phyloP scores from a whole-genome alignment of 30 jellyfish, hydroid and myxozoan species.

The Chrysaora quinquecirrha region DNA sequence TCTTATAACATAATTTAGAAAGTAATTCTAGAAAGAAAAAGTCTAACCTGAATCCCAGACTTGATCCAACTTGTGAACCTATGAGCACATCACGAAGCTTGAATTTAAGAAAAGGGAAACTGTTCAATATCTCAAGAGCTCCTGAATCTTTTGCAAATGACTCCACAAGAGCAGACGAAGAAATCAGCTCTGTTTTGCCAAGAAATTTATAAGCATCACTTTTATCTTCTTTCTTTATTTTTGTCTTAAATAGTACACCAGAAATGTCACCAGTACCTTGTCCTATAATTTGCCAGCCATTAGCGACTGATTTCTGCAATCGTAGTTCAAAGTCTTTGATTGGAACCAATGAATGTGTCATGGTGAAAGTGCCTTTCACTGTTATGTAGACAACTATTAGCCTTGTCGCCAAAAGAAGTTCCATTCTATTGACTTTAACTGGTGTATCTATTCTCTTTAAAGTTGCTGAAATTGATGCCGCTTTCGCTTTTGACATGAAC shows the following conservation, averaged over 20 bases:
- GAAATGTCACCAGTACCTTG: constrained; percentile 52
- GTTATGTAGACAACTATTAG: constrained; percentile 17
- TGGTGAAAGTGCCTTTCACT: constrained; percentile 1
- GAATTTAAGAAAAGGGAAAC: constrained; percentile 30
- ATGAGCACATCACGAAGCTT: constrained; percentile 12
- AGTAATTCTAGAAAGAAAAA: neutral
- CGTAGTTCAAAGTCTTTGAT: constrained; percentile 23
- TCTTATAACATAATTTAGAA: no score
- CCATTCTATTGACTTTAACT: constrained; percentile 20
- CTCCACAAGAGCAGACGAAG: constrained; percentile 13
- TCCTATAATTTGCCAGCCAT: constrained; percentile 40
- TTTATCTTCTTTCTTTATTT: constrained; percentile 2
- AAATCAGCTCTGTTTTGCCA: constrained; percentile 40
- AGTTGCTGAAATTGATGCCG: neutral
- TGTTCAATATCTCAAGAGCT: constrained; percentile 12
- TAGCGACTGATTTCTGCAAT: neutral
- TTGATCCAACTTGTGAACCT: constrained; percentile 16
- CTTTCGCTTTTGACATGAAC: constrained; percentile 41
- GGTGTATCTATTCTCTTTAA: constrained; percentile 5
- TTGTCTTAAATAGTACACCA: constrained; percentile 29
- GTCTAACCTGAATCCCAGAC: constrained; percentile 38
- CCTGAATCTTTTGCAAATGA: constrained; percentile 38
- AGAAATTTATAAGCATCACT: neutral
- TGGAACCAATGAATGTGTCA: constrained; percentile 33
- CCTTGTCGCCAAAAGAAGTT: neutral